Percentiles rank a stretch among this genome's conserved stretches.
These are phyloP conservation scores for Sorex araneus DNA, from an alignment of 2,113 vertebrate genomes.

Conservation along the genomic window DNA sequence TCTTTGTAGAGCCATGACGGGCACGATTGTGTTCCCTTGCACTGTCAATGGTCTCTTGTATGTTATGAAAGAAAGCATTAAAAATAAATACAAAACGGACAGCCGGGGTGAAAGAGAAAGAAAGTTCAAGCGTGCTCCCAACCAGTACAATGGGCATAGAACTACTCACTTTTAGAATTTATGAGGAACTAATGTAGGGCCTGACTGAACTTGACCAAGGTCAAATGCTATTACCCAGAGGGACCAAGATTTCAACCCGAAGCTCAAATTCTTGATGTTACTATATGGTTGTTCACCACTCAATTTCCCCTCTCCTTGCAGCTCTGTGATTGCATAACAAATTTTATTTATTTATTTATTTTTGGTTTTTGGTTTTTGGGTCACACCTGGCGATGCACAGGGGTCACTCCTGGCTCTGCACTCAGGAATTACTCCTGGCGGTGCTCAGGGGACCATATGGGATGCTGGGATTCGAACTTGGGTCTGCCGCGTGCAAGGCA, in stretches of 20 bases:
- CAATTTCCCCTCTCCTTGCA: neutral
- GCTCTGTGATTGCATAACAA: neutral
- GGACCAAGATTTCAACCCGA: neutral
- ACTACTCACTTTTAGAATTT: neutral
- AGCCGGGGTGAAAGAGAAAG: neutral
- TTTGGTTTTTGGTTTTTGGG: no score
- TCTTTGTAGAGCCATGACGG: conserved; percentile 13
- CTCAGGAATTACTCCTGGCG: no score
- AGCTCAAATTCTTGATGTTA: neutral
- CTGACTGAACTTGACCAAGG: neutral
- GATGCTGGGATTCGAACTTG: no score
- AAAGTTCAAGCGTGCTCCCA: neutral
- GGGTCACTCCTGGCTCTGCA: no score
- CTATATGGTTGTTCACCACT: neutral
- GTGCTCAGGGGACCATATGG: no score
- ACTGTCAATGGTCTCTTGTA: conserved; percentile 37
- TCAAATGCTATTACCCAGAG: neutral
- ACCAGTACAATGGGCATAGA: neutral
- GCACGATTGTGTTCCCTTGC: neutral
- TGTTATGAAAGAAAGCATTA: conserved; percentile 50
- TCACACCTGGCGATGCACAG: no score
- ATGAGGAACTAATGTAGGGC: neutral
- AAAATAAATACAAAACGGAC: neutral
- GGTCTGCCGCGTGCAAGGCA: no score
- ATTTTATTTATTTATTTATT: no score